A percentile compares a stretch with the other conserved stretches of the same genome.
Conservation (phyloP, 1,140 invertebrate genomes). For the Apis florea region DNA sequence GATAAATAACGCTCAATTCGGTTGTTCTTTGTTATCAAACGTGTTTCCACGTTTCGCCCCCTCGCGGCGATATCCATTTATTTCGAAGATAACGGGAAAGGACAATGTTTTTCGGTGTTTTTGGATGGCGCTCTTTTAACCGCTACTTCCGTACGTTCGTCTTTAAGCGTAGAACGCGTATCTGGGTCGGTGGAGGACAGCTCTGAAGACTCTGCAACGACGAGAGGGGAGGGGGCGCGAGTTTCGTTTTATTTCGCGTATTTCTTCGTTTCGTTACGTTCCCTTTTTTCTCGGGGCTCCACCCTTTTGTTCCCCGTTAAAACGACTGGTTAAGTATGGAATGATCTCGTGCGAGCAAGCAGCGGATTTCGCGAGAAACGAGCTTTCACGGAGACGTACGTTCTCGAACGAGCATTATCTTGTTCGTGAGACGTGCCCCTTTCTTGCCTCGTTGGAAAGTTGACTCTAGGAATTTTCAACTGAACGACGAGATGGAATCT, state of each 20-base stretch:
- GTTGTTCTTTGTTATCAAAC: constrained; percentile 2
- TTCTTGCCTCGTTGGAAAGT: neutral
- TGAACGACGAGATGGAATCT: neutral
- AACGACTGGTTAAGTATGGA: neutral
- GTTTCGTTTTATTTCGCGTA: neutral
- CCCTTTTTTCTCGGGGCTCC: neutral
- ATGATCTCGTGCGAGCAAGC: neutral
- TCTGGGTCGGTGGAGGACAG: constrained; percentile 23
- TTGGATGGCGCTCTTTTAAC: neutral
- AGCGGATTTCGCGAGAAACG: neutral
- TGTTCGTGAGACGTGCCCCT: neutral
- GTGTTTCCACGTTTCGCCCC: neutral
- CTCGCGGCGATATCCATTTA: constrained; percentile 7
- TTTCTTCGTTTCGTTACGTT: neutral
- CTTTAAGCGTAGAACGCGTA: constrained; percentile 29
- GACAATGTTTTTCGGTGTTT: constrained; percentile 5
- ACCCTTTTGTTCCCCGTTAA: neutral
- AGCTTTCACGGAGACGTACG: too few species aligned
- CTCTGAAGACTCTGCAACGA: too few species aligned
- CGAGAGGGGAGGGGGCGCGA: too few species aligned
- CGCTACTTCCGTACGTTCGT: constrained; percentile 10
- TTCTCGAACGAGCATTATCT: neutral
- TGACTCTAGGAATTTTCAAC: neutral
- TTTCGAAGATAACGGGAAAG: constrained; percentile 20
- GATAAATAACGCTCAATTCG: constrained; percentile 20